These are phyloP conservation scores for Coluber constrictor DNA, from an alignment of 2,797 vertebrate species.

Conservation along the genomic window DNA sequence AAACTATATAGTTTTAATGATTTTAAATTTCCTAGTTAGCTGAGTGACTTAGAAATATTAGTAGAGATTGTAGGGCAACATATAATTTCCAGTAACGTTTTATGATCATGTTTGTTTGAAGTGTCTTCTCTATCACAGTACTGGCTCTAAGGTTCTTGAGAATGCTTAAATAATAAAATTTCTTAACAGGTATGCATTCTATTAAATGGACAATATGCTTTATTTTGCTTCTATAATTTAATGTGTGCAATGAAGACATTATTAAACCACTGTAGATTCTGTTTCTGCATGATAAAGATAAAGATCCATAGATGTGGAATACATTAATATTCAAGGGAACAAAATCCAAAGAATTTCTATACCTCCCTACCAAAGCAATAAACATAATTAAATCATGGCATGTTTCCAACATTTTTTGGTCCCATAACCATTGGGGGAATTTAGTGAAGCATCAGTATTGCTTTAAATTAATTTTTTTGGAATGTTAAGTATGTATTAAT, in stretches of 20 bases:
- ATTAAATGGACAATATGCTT: slow-evolving; percentile 43
- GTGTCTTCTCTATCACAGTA: slow-evolving; percentile 21
- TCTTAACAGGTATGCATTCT: slow-evolving; percentile 51
- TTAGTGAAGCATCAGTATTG: slow-evolving; percentile 49
- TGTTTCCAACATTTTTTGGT: slow-evolving; percentile 46
- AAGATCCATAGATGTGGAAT: slow-evolving; percentile 46
- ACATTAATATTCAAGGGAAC: slow-evolving; percentile 42
- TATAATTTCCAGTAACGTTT: slow-evolving; percentile 24
- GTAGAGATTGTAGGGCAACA: neutral
- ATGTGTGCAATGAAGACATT: slow-evolving; percentile 58
- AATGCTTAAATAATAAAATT: slow-evolving; percentile 50
- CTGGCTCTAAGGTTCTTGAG: slow-evolving; percentile 35
- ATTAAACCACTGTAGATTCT: slow-evolving; percentile 48
- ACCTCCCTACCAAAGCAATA: slow-evolving; percentile 47
- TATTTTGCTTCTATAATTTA: slow-evolving; percentile 46
- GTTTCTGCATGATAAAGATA: slow-evolving; percentile 48
- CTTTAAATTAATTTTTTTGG: slow-evolving; percentile 61
- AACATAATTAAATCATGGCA: slow-evolving; percentile 61
- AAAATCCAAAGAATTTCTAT: slow-evolving; percentile 35
- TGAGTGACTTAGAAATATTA: neutral
- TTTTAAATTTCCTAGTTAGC: neutral
- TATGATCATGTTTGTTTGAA: slow-evolving; percentile 25
- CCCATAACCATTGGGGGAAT: slow-evolving; percentile 50
- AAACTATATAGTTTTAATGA: neutral
- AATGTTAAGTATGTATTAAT: slow-evolving; percentile 64